phyloP scores from a whole-genome alignment of 2,797 vertebrate genomes.

The Crax fasciolata region DNA sequence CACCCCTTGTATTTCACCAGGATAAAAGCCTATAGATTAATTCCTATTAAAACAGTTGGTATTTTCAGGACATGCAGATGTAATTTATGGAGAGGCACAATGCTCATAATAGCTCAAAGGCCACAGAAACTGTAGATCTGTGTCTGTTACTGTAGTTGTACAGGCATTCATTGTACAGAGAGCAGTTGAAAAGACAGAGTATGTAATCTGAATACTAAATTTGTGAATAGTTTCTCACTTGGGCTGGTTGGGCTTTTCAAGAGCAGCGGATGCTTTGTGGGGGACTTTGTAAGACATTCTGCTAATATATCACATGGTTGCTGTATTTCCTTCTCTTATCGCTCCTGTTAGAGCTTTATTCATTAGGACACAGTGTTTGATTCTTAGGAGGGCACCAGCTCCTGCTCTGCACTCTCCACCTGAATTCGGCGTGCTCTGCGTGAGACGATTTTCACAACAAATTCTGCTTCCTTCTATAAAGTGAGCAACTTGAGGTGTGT shows the following conservation, averaged over 20 bases:
- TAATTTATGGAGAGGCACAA: slow-evolving; percentile 75
- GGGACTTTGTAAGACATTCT: slow-evolving; percentile 80
- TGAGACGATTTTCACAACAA: slow-evolving; percentile 68
- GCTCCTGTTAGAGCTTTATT: slow-evolving; percentile 75
- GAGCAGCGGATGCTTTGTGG: slow-evolving; percentile 80
- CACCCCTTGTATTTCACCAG: slow-evolving; percentile 56
- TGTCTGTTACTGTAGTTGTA: slow-evolving; percentile 82
- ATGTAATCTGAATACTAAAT: slow-evolving; percentile 83
- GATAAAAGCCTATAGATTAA: slow-evolving; percentile 66
- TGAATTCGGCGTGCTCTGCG: slow-evolving; percentile 58
- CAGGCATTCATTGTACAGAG: slow-evolving; percentile 78
- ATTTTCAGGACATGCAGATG: slow-evolving; percentile 72
- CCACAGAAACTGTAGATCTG: slow-evolving; percentile 80
- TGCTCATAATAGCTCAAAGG: slow-evolving; percentile 70
- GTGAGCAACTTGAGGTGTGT: slow-evolving; percentile 2
- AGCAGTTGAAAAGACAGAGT: slow-evolving; percentile 77
- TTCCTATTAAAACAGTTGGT: slow-evolving; percentile 78
- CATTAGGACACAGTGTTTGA: slow-evolving; percentile 72
- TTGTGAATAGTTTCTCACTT: slow-evolving; percentile 78
- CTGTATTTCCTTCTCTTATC: slow-evolving; percentile 78
- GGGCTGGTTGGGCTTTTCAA: slow-evolving; percentile 76
- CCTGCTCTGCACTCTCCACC: slow-evolving; percentile 58
- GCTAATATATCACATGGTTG: slow-evolving; percentile 74
- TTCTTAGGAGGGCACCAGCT: slow-evolving; percentile 74
- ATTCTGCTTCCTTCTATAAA: slow-evolving; percentile 17